Base-by-base conservation (phyloP, 2,113 vertebrate species). In the Barnardius zonarius region DNA sequence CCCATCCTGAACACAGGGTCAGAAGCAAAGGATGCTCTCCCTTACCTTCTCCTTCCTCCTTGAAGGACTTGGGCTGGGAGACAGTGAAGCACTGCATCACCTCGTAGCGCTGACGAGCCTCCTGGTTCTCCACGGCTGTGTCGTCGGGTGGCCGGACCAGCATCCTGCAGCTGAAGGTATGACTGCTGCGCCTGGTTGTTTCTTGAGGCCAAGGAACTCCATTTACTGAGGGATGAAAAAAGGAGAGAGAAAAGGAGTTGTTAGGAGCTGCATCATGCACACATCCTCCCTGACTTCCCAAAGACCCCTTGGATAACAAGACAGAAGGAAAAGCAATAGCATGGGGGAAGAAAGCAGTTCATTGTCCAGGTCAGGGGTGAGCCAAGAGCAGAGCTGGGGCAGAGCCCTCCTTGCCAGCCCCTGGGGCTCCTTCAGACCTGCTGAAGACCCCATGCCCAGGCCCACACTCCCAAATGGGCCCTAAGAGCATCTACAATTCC, bases 41-140 rank as follows among this genome's bases (percentile, higher is more conserved):
- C 95, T 62, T 97, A 99, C 99, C 99, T 69, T 99, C 99, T 70
- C 98, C 98, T 89, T 99, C 99, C 96, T 99, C 99, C 95, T 99
- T 98, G 95, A 99, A 82, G 48, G 98, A 97, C 81, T 98, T 98
- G 43, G 98, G 98, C 96, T 99, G 99, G 17, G 99, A 99, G 59
- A 99, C 98, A 3, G 99, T 99, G 97, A 99, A 99, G 90, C 99
- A 99, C 98, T 99, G 99, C 99, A 99, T 99, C 94, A 99, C 98
- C 97, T 99, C 99, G 22, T 99, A 99, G 79, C 99, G 98, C 96
- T 99, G 99, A 23, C 98, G 98, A 12, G 98, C 98, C 96, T 99
- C 99, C 89, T 98, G 98, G 95, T 98, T 99, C 94, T 99, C 99
- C 0, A 98, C 61, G 17, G 98, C 98, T 4, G 97, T 92, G 96